Percentiles rank a stretch among this genome's conserved stretches.
Conservation (phyloP, 2,113 vertebrate genomes). For the Pterophyllum scalare region DNA sequence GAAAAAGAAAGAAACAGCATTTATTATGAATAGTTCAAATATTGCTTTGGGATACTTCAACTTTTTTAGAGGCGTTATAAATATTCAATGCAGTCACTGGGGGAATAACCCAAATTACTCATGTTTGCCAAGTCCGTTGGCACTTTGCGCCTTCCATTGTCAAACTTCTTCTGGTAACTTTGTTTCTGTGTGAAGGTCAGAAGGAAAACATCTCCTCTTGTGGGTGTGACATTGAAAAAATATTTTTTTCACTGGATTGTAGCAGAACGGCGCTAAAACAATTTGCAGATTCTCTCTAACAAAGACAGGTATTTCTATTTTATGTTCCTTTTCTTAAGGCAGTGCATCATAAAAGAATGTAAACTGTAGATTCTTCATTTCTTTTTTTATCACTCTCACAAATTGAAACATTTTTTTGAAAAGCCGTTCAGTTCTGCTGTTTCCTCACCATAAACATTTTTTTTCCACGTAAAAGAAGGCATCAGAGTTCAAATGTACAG, state of each 20-base stretch:
- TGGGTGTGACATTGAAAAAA: neutral
- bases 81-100: too few relatives aligned
- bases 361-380: neutral
- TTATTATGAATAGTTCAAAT: too few relatives aligned
- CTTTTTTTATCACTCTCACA: neutral
- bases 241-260: neutral
- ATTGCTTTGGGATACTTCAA: too few relatives aligned
- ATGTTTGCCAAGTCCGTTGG: neutral
- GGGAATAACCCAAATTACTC: too few relatives aligned
- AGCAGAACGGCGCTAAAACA: neutral
- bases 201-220: neutral
- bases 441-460: neutral
- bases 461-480: neutral
- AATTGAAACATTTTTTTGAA: neutral
- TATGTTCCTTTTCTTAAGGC: neutral
- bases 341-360: neutral
- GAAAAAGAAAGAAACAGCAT: too few relatives aligned
- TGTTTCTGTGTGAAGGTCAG: constrained; percentile 13
- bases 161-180: neutral
- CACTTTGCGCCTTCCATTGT: neutral
- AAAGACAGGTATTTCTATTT: constrained; percentile 30
- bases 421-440: too few relatives aligned
- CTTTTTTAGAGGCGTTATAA: too few relatives aligned
- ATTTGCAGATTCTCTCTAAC: neutral
- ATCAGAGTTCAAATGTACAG: neutral